phyloP scores from a whole-genome alignment of 2,113 vertebrate genomes.

The Chitala chitala region DNA sequence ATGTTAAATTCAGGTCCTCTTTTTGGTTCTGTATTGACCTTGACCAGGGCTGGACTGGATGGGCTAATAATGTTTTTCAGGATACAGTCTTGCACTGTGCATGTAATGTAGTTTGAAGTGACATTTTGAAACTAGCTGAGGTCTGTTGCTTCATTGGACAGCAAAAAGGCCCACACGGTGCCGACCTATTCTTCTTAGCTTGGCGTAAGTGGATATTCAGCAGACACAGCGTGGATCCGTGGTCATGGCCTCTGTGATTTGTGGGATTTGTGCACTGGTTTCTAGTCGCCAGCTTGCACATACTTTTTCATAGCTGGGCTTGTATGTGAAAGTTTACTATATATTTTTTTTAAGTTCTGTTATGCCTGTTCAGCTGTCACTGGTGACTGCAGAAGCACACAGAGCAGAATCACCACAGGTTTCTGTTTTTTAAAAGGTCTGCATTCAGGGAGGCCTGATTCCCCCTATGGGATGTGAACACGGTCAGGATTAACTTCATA shows the following conservation, averaged over 20 bases:
- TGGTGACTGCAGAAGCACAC: no score
- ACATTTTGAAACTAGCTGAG: constrained; percentile 1
- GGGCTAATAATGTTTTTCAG: no score
- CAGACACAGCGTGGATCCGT: no score
- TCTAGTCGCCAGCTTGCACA: neutral
- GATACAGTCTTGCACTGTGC: neutral
- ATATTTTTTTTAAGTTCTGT: neutral
- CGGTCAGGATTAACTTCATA: no score
- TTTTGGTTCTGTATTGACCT: no score
- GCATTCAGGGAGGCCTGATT: no score
- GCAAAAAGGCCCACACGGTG: neutral
- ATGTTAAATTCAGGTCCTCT: no score
- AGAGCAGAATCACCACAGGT: no score
- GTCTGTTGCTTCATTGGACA: neutral
- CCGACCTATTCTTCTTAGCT: neutral
- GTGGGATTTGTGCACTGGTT: neutral
- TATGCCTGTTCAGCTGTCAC: no score
- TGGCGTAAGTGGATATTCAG: neutral
- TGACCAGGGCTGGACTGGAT: no score
- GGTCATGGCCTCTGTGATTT: neutral
- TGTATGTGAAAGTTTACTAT: neutral
- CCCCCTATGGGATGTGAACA: no score
- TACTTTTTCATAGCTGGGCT: neutral
- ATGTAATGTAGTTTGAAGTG: neutral
- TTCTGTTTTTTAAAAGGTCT: no score